phyloP scores from a whole-genome alignment of 2,113 vertebrate species.

The Ciconia stormi region DNA sequence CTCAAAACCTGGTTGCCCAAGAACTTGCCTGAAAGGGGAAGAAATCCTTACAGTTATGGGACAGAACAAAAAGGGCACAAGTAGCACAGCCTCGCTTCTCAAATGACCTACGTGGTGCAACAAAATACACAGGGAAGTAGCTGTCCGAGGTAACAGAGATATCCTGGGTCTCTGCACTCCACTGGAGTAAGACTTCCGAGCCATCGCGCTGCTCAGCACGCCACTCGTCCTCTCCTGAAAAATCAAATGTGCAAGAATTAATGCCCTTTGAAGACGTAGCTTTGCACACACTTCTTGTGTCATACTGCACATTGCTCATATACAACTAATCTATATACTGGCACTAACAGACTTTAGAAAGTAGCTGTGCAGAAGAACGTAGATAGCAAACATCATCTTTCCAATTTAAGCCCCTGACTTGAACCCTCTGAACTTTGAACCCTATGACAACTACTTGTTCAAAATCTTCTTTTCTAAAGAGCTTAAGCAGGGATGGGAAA shows the following conservation, averaged over 20 bases:
- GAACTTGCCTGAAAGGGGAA: constrained; percentile 82
- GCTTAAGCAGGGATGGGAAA: background rate
- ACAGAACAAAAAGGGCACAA: background rate
- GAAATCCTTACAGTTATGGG: background rate
- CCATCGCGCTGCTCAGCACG: constrained; percentile 86
- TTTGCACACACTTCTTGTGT: fast-evolving
- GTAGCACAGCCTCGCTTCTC: background rate
- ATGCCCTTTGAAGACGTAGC: fast-evolving
- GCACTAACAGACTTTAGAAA: background rate
- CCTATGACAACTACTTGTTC: background rate
- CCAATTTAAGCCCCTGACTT: background rate
- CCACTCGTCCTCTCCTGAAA: constrained; percentile 87
- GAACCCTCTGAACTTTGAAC: background rate
- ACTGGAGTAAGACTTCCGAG: constrained; percentile 78
- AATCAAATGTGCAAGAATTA: background rate
- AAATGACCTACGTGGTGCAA: constrained; percentile 86
- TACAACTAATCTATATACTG: background rate
- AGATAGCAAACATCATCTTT: background rate
- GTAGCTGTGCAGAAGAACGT: background rate
- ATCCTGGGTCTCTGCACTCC: constrained; percentile 83
- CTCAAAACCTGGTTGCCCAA: constrained; percentile 91
- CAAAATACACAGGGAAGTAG: constrained; percentile 93
- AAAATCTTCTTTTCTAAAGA: background rate
- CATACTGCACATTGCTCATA: background rate
- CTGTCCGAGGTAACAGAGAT: constrained; percentile 88